Evolutionary conservation across 2,113 vertebrate genomes (phyloP).

Genomic region (Alligator sinensis): DNA sequence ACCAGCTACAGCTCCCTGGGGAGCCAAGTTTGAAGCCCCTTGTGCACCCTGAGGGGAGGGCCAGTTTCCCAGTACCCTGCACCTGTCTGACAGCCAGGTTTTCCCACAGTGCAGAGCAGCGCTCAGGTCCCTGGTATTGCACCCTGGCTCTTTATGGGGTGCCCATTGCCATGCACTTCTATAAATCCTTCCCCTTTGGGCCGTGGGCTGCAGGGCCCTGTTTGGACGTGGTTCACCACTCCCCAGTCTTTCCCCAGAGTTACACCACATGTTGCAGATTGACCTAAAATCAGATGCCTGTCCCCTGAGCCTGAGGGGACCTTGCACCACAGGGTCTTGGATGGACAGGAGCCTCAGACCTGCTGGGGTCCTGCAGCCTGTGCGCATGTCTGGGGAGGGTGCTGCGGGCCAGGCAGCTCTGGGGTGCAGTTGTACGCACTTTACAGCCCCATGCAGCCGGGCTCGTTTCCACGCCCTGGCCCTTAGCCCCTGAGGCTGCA

Average conservation of each 20-base stretch:
- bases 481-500: accelerated
- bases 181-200: too few species aligned
- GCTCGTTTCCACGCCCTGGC: not conserved
- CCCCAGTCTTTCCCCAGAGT: too few species aligned
- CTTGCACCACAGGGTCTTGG: too few species aligned
- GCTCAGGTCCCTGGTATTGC: not conserved
- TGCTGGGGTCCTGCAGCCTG: accelerated
- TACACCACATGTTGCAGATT: too few species aligned
- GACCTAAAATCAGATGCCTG: too few species aligned
- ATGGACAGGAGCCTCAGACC: not conserved
- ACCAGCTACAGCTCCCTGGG: not conserved
- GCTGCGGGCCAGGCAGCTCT: not conserved
- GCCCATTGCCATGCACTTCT: too few species aligned
- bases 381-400: accelerated
- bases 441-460: accelerated
- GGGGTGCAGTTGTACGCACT: not conserved
- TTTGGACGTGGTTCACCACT: too few species aligned
- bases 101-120: too few species aligned
- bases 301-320: too few species aligned
- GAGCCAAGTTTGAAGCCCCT: not conserved
- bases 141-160: too few species aligned
- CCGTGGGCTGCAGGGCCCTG: too few species aligned
- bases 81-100: too few species aligned
- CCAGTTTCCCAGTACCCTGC: not conserved
- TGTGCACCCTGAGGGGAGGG: not conserved